Percentiles rank a stretch among this genome's conserved stretches.
Evolutionary conservation across 2,888 invertebrate genomes (phyloP).

Genomic region (Tachystola acroxantha): DNA sequence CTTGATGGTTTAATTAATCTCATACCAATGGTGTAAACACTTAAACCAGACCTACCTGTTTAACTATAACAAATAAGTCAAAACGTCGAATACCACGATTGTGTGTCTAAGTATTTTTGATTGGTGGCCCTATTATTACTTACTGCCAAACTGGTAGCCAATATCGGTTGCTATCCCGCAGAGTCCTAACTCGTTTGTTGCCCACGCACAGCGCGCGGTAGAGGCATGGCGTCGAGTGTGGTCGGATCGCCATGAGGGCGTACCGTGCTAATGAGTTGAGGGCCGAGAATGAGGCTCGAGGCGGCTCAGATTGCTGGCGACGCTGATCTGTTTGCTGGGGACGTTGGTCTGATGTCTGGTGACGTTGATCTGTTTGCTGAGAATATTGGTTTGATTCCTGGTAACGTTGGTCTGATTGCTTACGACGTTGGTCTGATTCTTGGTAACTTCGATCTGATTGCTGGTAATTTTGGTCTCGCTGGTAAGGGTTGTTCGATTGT

Average conservation of each 20-base stretch:
- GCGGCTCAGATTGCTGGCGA: neutral
- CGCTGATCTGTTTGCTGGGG: constrained; percentile 25
- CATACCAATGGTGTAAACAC: no score
- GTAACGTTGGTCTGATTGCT: no score
- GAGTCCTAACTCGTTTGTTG: constrained; percentile 79
- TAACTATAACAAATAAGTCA: no score
- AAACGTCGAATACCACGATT: no score
- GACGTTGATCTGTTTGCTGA: constrained; percentile 13
- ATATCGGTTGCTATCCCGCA: constrained; percentile 76
- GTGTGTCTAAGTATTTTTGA: no score
- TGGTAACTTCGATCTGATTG: no score
- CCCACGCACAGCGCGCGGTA: constrained; percentile 82
- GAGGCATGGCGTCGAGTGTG: constrained; percentile 78
- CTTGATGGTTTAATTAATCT: no score
- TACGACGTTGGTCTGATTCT: no score
- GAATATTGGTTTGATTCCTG: no score
- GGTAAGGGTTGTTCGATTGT: neutral
- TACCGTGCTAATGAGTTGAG: constrained; percentile 76
- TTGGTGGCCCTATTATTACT: no score
- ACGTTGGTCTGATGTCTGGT: neutral
- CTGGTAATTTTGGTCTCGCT: no score
- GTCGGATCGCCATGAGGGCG: constrained; percentile 70
- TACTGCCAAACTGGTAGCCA: constrained; percentile 89
- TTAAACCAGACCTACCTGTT: no score
- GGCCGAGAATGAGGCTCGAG: constrained; percentile 44